Evolutionary conservation across 2,797 vertebrate species (phyloP), one percentile per base, ranked within the genome.

Genomic region (Ciconia nigra): DNA sequence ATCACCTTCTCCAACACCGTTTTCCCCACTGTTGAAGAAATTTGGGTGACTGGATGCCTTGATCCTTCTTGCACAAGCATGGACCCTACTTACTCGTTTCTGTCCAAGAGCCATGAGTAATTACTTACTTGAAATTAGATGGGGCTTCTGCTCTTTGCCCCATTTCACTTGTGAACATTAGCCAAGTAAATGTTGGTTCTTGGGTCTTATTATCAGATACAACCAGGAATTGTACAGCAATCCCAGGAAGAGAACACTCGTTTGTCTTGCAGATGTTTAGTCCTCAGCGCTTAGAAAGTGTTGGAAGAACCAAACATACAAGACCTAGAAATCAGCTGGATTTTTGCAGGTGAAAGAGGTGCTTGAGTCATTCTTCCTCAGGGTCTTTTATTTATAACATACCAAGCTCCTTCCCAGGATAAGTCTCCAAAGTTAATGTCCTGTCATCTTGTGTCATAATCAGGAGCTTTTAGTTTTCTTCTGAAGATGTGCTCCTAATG

Each of bases 131-230:
- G 29, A 70, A 78, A 58, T 74, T 51, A 39, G 21, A 11, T 9
- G 17, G 44, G 13, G 39, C 15, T 77, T 83, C 61, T 95, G 41
- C 52, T 85, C 61, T 35, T 86, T 78, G n/a, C 5, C 20, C 11
- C 15, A 2, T 11, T 67, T 73, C 10, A 7, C 57, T 83, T 3
- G 1, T 57, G 41, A 51, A 1, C 13, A 3, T 35, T 8, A 62
- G 13, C 55, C 51, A 49, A 37, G 33, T 20, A 49, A 33, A 17
- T n/a, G 4, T 26, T 87, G 37, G 11, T 7, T 54, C 22, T 29
- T 65, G 33, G 11, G 33, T 52, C 7, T 1, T 25, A 0, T 49
- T 51, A 0, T 25, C 42, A 85, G 52, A 29, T 42, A 39, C 4
- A 62, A 29, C 17, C 39, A 70, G 58, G 54, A 70, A 25, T 52